These are phyloP conservation scores for Cephalopholis sonnerati DNA, from an alignment of 2,113 vertebrate species.

Conservation along the genomic window DNA sequence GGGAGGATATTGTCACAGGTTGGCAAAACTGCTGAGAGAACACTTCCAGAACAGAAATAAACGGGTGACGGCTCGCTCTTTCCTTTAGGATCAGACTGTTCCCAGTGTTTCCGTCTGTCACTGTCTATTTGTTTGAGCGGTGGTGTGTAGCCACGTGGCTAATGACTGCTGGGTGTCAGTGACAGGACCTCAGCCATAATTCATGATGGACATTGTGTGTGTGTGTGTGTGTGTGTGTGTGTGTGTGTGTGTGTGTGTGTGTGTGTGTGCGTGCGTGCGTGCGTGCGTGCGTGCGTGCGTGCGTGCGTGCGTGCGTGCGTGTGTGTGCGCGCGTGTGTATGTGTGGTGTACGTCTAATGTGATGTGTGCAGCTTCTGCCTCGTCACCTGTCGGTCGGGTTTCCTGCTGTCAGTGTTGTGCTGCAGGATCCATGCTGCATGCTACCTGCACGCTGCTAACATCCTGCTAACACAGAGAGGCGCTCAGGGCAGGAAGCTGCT, in stretches of 20 bases:
- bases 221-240: slow-evolving; percentile 15
- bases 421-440: slow-evolving; percentile 35
- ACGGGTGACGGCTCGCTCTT: not conserved
- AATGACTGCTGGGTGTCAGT: slow-evolving; percentile 45
- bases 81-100: not conserved
- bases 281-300: not conserved
- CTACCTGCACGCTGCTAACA: slow-evolving; percentile 52
- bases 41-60: not conserved
- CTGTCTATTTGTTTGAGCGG: not conserved
- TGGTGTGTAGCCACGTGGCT: not conserved
- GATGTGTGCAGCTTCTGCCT: slow-evolving; percentile 8
- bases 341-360: not conserved
- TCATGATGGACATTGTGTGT: slow-evolving; percentile 2
- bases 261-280: not conserved
- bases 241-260: slow-evolving; percentile 38
- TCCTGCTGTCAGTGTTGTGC: slow-evolving; percentile 22
- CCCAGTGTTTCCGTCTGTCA: not conserved
- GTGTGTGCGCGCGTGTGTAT: not conserved
- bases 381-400: slow-evolving; percentile 24
- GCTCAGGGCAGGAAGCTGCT: slow-evolving; percentile 55
- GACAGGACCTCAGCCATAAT: slow-evolving; percentile 49
- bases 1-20: not conserved
- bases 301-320: not conserved
- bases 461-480: slow-evolving; percentile 26
- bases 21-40: no score